Evolutionary conservation across 1,140 invertebrate genomes (phyloP).

Genomic region (Drosophila parabipectinata): DNA sequence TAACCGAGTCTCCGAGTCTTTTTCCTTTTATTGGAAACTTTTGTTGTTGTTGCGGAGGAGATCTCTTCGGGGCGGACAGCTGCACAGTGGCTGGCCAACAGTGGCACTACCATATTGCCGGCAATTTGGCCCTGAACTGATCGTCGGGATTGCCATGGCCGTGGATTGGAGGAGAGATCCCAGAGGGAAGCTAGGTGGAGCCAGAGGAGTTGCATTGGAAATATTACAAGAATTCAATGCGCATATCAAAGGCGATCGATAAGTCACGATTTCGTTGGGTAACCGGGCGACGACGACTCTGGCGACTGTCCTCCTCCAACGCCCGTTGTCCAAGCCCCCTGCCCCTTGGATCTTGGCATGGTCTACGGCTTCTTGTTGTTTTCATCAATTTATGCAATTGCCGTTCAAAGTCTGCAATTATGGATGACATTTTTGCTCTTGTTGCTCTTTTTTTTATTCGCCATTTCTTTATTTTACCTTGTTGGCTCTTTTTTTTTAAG

Average conservation of each 20-base stretch:
- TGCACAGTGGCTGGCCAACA: constrained; percentile 68
- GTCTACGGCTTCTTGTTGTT: constrained; percentile 39
- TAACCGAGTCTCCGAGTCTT: constrained; percentile 6
- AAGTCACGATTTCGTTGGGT: constrained; percentile 71
- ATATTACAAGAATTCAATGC: constrained; percentile 80
- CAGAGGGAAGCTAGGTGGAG: neutral
- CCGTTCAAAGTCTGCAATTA: constrained; percentile 73
- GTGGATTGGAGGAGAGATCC: neutral
- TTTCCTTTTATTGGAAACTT: constrained; percentile 16
- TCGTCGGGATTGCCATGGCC: constrained; percentile 21
- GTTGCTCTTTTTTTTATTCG: constrained; percentile 44
- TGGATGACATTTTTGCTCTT: constrained; percentile 73
- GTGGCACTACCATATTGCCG: constrained; percentile 63
- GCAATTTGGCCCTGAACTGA: constrained; percentile 66
- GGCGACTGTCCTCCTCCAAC: constrained; percentile 32
- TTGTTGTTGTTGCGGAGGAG: constrained; percentile 1
- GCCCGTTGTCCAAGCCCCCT: neutral
- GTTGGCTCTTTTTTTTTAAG: neutral
- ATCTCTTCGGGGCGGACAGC: constrained; percentile 55
- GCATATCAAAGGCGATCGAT: constrained; percentile 80
- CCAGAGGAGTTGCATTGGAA: constrained; percentile 36
- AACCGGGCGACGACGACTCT: constrained; percentile 39
- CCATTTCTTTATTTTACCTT: constrained; percentile 5
- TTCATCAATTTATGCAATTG: constrained; percentile 80
- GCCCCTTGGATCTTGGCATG: neutral